Evolutionary conservation across 2,797 vertebrate species (phyloP).

Genomic region (Thunnus albacares): DNA sequence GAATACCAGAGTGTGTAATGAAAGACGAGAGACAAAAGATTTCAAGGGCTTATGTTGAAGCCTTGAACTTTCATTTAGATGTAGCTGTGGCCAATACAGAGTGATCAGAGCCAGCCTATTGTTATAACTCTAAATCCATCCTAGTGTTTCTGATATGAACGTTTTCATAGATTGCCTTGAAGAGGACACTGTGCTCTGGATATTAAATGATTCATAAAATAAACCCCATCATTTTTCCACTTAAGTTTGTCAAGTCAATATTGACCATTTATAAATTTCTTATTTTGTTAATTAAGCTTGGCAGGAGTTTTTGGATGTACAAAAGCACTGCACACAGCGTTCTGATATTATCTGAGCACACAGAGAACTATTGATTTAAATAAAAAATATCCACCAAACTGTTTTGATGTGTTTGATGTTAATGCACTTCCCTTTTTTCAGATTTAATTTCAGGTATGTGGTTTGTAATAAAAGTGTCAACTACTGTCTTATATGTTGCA

Average conservation of each 20-base stretch:
- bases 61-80: conserved; percentile 34
- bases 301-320: background rate
- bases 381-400: conserved; percentile 1
- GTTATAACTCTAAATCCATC: conserved; percentile 2
- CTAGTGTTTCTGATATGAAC: background rate
- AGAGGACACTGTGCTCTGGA: background rate
- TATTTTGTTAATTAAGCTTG: conserved; percentile 30
- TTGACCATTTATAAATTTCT: conserved; percentile 5
- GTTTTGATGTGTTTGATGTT: background rate
- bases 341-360: background rate
- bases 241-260: conserved; percentile 41
- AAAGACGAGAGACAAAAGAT: conserved; percentile 25
- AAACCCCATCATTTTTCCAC: conserved; percentile 22
- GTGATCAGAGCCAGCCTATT: background rate
- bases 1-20: conserved; percentile 33
- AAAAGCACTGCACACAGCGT: background rate
- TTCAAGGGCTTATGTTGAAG: background rate
- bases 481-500: background rate
- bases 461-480: too few species aligned
- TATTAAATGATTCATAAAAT: conserved; percentile 7
- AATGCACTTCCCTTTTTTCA: background rate
- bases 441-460: background rate
- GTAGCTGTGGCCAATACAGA: background rate
- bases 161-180: background rate
- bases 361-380: background rate